Base-by-base conservation (phyloP, 2,888 invertebrate species). In the Boloria selene region DNA sequence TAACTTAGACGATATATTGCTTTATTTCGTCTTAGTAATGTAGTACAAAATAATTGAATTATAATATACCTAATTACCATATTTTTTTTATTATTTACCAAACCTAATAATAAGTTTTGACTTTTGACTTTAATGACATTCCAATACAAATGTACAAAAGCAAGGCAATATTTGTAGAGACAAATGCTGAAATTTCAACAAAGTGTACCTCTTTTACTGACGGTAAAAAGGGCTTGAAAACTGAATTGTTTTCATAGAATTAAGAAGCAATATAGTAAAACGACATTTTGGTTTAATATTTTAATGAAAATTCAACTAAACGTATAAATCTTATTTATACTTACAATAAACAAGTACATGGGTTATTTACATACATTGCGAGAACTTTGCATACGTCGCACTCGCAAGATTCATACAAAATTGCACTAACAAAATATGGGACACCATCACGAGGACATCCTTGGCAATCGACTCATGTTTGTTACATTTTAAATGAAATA, bases 281-380 rank as follows among this genome's bases (percentile, higher is more conserved):
- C 75, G 18, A 42, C 58, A 55, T 63, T 59, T 79, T 71, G 69
- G 72, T 81, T 73, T 80, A 85, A 84, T 86, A 82, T 90, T 92
- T 91, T 92, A 92, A 89, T 92, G 86, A 88, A 90, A 91, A 92
- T 88, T 91, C 87, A 92, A 92, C 92, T 91, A 90, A 90, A 91
- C 86, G 91, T 92, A 92, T 92, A 91, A 91, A 92, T 90, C 90
- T 91, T 91, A 91, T 91, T 92, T 91, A 92, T 91, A 92, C 91
- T 90, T 90, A 90, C 84, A 87, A 84, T 88, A 85, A 90, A 90
- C 89, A 88, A 83, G 85, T 89, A 85, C 85, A 81, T 85, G 84
- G 79, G 80, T 87, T 84, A 89, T 90, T 84, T 90, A 92, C 88
- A 90, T 81, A 77, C 78, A 85, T 80, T 79, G 56, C 18, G 61